Evolutionary conservation across 2,797 vertebrate species (phyloP).

Genomic region (Cyprinodon diabolis): DNA sequence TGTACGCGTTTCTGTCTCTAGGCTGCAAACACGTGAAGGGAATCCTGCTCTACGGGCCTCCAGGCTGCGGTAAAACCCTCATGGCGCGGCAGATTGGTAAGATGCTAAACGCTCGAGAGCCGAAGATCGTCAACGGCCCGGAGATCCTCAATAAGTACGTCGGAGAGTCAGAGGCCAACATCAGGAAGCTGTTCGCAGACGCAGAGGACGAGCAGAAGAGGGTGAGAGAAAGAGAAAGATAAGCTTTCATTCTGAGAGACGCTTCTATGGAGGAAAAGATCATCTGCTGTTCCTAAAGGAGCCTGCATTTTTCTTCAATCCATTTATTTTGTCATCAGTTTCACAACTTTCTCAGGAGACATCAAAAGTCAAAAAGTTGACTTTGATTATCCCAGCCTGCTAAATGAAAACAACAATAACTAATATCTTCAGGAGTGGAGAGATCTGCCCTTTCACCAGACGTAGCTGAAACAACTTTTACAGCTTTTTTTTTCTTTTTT

Average conservation of each 20-base stretch:
- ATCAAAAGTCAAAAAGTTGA: background rate
- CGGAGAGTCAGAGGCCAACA: constrained; percentile 97
- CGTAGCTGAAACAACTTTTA: constrained; percentile 54
- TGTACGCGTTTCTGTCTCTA: constrained; percentile 7
- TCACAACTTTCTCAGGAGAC: background rate
- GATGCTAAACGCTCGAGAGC: constrained; percentile 97
- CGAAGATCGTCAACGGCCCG: constrained; percentile 96
- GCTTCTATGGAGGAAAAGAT: background rate
- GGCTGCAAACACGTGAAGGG: constrained; percentile 99
- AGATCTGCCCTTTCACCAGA: constrained; percentile 75
- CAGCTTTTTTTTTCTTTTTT: constrained; percentile 28
- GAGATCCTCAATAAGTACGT: constrained; percentile 99
- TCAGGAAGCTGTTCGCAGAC: constrained; percentile 96
- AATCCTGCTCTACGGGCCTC: constrained; percentile 94
- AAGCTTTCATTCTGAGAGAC: background rate
- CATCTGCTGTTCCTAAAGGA: background rate
- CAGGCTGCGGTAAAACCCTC: constrained; percentile 97
- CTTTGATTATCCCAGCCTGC: constrained; percentile 26
- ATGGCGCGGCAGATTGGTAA: constrained; percentile 98
- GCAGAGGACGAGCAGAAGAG: constrained; percentile 97
- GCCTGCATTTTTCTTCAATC: background rate
- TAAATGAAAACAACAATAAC: constrained; percentile 19
- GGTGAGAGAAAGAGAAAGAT: constrained; percentile 69
- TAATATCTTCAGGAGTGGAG: constrained; percentile 72
- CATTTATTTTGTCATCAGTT: background rate